Base-by-base conservation (phyloP, 2,113 vertebrate genomes). In the Stercorarius parasiticus region DNA sequence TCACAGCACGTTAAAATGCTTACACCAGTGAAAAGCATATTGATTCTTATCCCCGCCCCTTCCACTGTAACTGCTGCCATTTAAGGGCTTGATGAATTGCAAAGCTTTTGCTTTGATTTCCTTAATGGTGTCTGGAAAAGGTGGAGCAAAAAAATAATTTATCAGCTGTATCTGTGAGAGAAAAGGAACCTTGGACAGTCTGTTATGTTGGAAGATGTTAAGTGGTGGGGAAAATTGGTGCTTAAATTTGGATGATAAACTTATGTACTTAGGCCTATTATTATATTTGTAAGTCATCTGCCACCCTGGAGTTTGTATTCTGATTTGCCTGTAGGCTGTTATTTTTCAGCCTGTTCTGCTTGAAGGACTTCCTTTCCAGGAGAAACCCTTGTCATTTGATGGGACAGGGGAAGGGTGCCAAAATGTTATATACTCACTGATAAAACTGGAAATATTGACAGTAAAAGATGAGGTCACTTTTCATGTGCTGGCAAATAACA, bases 81-180 rank as follows among this genome's bases (percentile, higher is more conserved):
- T 92, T 74, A 69, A 62, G 67, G 20, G 13, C 58, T 76, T 84
- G 90, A 88, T 81, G 53, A 62, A 90, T 45, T 55, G 18, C 58
- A 22, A 94, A 87, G 38, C 7, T 82, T 81, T 69, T 82, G 42
- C 91, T 96, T 95, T 96, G 66, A 88, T 88, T 86, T 90, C n/a
- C 52, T 84, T 92, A 81, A 86, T 22, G 56, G 12, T 61, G 14
- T 90, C 27, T 36, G 72, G 84, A 71, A 86, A 94, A 84, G 72
- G 38, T 34, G 7, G 49, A 95, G 40, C 8, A 82, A 40, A 56
- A 84, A 87, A 86, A 55, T 29, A 55, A 29, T 69, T 56, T 71
- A 40, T 89, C 40, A 29, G 34, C 69, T 79, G 7, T 40, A 56
- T 40, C 30, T 87, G 23, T 72, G 76, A 79, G 42, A 84, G 18